phyloP scores from a whole-genome alignment of 2,113 vertebrate species.

The Semicossyphus pulcher region DNA sequence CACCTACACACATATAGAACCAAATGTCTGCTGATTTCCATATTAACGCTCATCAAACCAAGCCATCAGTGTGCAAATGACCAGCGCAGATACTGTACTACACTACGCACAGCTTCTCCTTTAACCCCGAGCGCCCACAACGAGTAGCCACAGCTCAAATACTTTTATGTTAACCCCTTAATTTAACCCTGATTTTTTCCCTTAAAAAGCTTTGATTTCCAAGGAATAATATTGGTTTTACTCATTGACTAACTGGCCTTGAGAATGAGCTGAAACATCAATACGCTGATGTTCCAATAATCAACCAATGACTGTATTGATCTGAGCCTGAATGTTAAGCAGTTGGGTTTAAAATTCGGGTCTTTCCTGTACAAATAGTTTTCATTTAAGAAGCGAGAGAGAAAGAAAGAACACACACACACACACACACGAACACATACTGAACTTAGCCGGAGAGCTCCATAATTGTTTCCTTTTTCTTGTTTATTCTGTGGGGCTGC shows the following conservation, averaged over 20 bases:
- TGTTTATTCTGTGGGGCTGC: conserved; percentile 38
- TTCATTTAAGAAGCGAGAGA: neutral
- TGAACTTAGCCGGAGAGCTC: neutral
- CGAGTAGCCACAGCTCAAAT: neutral
- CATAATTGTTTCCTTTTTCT: conserved; percentile 44
- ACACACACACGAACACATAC: conserved; percentile 1
- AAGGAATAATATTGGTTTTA: neutral
- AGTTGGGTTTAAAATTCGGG: neutral
- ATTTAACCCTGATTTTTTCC: neutral
- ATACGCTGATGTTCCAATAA: conserved; percentile 7
- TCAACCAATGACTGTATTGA: neutral
- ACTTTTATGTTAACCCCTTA: neutral
- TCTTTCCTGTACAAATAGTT: conserved; percentile 6
- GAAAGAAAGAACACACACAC: neutral
- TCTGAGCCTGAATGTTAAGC: neutral
- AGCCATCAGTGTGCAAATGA: conserved; percentile 53
- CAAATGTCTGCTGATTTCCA: conserved; percentile 64
- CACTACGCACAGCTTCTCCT: neutral
- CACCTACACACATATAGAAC: conserved; percentile 9
- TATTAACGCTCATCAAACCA: conserved; percentile 52
- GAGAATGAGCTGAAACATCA: neutral
- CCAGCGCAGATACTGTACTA: neutral
- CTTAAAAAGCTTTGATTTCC: neutral
- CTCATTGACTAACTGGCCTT: neutral
- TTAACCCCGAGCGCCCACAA: neutral